Conservation (phyloP, 2,113 vertebrate species). For the Aphyosemion australe region DNA sequence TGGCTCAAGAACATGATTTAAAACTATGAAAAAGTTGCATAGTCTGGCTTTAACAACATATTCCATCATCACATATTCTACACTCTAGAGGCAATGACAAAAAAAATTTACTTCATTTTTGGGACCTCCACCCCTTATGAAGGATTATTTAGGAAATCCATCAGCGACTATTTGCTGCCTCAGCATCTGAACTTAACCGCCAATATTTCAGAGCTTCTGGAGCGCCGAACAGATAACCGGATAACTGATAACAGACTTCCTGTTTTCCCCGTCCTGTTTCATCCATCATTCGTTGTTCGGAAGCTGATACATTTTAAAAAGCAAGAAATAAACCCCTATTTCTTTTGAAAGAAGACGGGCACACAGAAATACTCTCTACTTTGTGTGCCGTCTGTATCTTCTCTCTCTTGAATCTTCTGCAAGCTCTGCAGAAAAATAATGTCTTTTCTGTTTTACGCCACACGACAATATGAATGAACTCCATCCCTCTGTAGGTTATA, state of each 20-base stretch:
- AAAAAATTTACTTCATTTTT: too few relatives aligned
- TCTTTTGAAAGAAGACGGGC: too few relatives aligned
- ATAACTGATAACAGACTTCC: not conserved
- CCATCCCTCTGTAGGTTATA: slow-evolving; percentile 33
- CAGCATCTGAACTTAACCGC: not conserved
- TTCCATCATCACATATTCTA: too few relatives aligned
- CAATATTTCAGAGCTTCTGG: not conserved
- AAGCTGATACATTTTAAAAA: not conserved
- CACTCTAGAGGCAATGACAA: too few relatives aligned
- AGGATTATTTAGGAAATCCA: not conserved
- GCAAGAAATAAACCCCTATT: not conserved
- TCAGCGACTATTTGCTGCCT: not conserved
- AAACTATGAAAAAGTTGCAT: too few relatives aligned
- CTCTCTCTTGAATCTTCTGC: slow-evolving; percentile 12
- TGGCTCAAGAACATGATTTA: too few relatives aligned
- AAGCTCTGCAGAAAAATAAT: slow-evolving; percentile 26
- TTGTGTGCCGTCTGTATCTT: not conserved
- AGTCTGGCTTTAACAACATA: too few relatives aligned
- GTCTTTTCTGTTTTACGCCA: not conserved
- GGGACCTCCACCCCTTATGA: not conserved
- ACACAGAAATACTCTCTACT: not conserved
- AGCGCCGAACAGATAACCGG: not conserved
- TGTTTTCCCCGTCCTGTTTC: not conserved
- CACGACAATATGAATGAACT: slow-evolving; percentile 20
- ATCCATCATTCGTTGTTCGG: not conserved